Evolutionary conservation across 2,113 vertebrate species (phyloP).

Genomic region (Puma concolor): DNA sequence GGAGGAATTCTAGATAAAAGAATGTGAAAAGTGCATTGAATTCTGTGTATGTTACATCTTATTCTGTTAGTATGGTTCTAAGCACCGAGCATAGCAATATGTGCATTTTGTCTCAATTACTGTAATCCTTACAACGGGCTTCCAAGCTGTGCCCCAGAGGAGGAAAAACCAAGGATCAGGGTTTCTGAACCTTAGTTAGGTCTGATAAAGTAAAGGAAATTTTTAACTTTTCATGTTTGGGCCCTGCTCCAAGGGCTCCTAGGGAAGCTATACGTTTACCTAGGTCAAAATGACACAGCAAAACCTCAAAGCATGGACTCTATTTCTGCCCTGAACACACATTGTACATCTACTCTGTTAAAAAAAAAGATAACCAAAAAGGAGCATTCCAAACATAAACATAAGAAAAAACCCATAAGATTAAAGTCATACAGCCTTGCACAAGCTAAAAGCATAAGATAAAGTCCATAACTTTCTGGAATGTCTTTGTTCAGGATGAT

Average conservation of each 20-base stretch:
- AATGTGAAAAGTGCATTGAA: neutral
- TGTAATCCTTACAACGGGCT: neutral
- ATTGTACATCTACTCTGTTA: neutral
- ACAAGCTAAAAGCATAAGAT: neutral
- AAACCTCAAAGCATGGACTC: neutral
- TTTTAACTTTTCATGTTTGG: neutral
- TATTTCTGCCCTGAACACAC: neutral
- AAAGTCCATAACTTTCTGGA: neutral
- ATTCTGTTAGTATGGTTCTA: neutral
- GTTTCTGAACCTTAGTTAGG: neutral
- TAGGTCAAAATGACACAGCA: neutral
- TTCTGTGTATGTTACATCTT: no score
- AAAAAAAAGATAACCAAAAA: neutral
- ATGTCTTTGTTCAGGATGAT: neutral
- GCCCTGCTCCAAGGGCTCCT: neutral
- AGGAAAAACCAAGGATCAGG: neutral
- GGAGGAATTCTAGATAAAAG: neutral
- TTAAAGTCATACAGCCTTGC: neutral
- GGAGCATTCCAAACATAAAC: neutral
- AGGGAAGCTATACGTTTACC: neutral
- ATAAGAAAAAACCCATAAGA: neutral
- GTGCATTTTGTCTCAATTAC: neutral
- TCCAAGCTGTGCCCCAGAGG: neutral
- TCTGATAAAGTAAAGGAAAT: neutral
- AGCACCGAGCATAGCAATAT: accelerated